Percentiles rank a stretch among this genome's conserved stretches.
These are phyloP conservation scores for Sciurus vulgaris DNA, from an alignment of 2,797 vertebrate species.

Conservation along the genomic window DNA sequence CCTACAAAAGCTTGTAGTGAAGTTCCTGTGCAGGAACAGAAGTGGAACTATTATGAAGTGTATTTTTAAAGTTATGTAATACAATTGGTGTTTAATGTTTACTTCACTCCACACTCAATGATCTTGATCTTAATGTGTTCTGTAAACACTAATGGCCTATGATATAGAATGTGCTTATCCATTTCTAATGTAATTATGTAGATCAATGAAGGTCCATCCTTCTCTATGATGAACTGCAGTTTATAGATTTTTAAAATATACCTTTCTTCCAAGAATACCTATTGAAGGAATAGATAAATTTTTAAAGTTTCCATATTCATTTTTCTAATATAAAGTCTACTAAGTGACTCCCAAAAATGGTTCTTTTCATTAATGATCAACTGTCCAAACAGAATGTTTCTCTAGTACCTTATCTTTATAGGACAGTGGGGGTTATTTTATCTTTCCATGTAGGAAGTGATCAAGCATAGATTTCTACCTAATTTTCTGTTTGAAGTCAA, in stretches of 20 bases:
- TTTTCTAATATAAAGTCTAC: neutral
- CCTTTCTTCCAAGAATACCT: neutral
- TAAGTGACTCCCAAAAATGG: neutral
- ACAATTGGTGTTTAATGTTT: constrained; percentile 54
- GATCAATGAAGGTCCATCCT: neutral
- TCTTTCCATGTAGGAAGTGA: neutral
- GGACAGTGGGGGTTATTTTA: neutral
- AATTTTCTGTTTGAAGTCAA: neutral
- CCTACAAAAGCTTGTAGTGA: neutral
- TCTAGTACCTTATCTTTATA: neutral
- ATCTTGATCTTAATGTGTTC: constrained; percentile 57
- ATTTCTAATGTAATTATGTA: constrained; percentile 34
- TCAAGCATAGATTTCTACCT: neutral
- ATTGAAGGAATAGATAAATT: neutral
- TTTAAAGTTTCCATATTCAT: neutral
- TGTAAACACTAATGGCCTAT: constrained; percentile 53
- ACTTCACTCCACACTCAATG: neutral
- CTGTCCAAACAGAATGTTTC: neutral
- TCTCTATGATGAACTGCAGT: neutral
- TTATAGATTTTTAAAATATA: constrained; percentile 44
- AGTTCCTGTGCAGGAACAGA: neutral
- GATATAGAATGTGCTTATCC: constrained; percentile 16
- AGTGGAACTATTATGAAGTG: neutral
- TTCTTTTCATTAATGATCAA: neutral
- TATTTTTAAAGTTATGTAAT: neutral